These are phyloP conservation scores for Bombus impatiens DNA, from an alignment of 1,140 invertebrate genomes.

Conservation along the genomic window DNA sequence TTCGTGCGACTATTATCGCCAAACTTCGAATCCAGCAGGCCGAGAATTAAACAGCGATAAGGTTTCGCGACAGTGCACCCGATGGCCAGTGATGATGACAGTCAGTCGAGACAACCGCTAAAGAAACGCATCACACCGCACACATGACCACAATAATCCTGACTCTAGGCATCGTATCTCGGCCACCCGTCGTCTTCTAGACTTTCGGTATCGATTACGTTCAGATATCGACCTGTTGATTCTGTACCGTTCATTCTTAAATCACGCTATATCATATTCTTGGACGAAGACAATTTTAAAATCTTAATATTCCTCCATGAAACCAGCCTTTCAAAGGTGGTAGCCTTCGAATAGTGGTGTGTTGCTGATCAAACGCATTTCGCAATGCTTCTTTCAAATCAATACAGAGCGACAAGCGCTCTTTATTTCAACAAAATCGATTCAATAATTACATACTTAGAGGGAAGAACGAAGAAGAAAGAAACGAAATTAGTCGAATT, in stretches of 20 bases:
- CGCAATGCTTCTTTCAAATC: neutral
- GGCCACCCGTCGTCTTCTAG: constrained; percentile 33
- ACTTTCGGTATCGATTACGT: constrained; percentile 59
- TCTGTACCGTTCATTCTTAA: constrained; percentile 33
- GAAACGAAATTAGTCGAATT: too few species aligned
- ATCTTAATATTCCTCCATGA: constrained; percentile 15
- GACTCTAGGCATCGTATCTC: constrained; percentile 21
- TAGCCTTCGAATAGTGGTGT: too few species aligned
- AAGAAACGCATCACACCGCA: constrained; percentile 32
- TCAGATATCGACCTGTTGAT: constrained; percentile 70
- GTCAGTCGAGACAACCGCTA: constrained; percentile 19
- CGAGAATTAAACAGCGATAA: constrained; percentile 61
- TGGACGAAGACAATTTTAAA: constrained; percentile 7
- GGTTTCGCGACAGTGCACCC: constrained; percentile 58
- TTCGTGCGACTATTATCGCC: constrained; percentile 28
- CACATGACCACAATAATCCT: constrained; percentile 43
- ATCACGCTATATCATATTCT: constrained; percentile 37
- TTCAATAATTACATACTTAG: neutral
- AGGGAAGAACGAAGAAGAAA: neutral
- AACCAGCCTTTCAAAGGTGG: neutral
- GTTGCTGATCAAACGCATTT: neutral
- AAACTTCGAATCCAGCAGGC: constrained; percentile 50
- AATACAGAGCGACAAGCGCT: neutral
- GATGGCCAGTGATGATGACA: constrained; percentile 38
- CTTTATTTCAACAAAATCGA: neutral